phyloP scores from a whole-genome alignment of 2,797 vertebrate genomes.

The Gambusia yucatana region DNA sequence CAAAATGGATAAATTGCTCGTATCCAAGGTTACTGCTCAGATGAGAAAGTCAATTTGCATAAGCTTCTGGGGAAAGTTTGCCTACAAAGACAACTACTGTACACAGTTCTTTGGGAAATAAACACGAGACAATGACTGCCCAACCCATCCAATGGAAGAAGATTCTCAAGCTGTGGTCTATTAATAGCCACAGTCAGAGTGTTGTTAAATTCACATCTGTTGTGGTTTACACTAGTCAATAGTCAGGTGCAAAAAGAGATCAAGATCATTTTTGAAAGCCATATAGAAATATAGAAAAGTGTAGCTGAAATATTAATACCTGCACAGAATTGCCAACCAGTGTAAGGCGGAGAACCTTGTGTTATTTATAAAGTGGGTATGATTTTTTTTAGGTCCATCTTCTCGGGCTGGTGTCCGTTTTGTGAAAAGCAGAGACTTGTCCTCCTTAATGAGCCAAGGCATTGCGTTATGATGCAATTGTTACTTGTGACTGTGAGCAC shows the following conservation, averaged over 20 bases:
- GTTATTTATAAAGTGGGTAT: slow-evolving; percentile 72
- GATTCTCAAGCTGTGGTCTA: slow-evolving; percentile 10
- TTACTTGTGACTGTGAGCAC: background rate
- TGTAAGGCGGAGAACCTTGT: slow-evolving; percentile 53
- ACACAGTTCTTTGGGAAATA: slow-evolving; percentile 18
- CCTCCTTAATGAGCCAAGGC: slow-evolving; percentile 19
- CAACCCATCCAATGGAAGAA: slow-evolving; percentile 12
- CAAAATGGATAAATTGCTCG: slow-evolving; percentile 55
- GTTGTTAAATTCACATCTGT: slow-evolving; percentile 4
- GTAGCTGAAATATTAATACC: slow-evolving; percentile 75
- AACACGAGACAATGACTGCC: slow-evolving; percentile 22
- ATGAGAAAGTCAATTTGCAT: slow-evolving; percentile 65
- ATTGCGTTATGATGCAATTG: slow-evolving; percentile 29
- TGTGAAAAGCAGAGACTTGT: slow-evolving; percentile 36
- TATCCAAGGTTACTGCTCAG: slow-evolving; percentile 65
- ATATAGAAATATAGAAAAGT: slow-evolving; percentile 3
- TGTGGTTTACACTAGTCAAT: slow-evolving; percentile 14
- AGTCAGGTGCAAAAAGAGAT: slow-evolving; percentile 5
- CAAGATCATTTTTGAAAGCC: slow-evolving; percentile 1
- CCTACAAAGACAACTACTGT: slow-evolving; percentile 38
- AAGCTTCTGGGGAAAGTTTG: slow-evolving; percentile 53
- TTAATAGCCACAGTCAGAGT: background rate
- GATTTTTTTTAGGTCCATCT: slow-evolving; percentile 68
- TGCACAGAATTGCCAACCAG: slow-evolving; percentile 50
- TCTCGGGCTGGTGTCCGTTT: slow-evolving; percentile 27